Conservation (phyloP, 2,888 invertebrate genomes). For the Eugnorisma glareosa region DNA sequence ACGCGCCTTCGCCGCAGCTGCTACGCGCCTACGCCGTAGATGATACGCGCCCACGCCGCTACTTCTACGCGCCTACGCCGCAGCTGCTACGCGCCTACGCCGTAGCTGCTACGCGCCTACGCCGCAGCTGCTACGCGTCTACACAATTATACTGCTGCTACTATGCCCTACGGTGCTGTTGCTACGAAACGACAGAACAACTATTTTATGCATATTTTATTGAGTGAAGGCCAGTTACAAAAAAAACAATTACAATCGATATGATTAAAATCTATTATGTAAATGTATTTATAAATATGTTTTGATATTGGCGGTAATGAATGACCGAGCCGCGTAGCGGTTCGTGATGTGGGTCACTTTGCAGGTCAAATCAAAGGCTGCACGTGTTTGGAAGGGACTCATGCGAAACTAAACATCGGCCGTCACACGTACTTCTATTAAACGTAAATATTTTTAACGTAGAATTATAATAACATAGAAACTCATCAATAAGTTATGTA, state of each 20-base stretch:
- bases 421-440: not conserved
- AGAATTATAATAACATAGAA: conserved; percentile 17
- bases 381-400: conserved; percentile 49
- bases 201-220: not conserved
- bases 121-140: not conserved
- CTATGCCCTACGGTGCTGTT: not conserved
- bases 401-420: conserved; percentile 32
- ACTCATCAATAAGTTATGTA: conserved; percentile 3
- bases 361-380: conserved; percentile 25
- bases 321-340: conserved; percentile 12
- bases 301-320: conserved; percentile 40
- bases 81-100: not conserved
- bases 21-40: not conserved
- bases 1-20: not conserved
- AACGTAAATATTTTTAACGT: conserved; percentile 29
- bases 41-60: not conserved
- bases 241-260: not conserved
- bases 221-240: not conserved
- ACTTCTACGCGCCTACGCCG: not conserved
- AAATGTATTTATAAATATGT: conserved; percentile 32
- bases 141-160: no score
- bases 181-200: not conserved
- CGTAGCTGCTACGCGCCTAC: not conserved
- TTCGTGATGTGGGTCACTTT: conserved; percentile 19
- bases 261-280: conserved; percentile 6